Base-by-base conservation (phyloP, 2,888 invertebrate species). In the Drosophila cyrtoloma region DNA sequence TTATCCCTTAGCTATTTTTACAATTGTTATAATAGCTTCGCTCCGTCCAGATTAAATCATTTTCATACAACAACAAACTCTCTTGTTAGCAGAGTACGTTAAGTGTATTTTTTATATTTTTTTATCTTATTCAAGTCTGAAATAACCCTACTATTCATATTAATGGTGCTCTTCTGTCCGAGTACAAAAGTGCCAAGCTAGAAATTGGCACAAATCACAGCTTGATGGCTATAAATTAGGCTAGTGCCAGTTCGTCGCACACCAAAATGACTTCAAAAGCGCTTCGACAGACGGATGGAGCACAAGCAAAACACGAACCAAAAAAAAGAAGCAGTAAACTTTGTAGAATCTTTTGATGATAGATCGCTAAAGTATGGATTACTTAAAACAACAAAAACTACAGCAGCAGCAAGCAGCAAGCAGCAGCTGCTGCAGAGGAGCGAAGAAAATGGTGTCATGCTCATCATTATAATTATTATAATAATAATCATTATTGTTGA, bases 181-280 rank as follows among this genome's bases (percentile, higher is more conserved):
- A 56, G 33, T 30, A 35, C 4, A 59, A 37, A 44, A 47, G 22
- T 47, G 51, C 57, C 50, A 44, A 52, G 39, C 37, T 56, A 51
- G 69, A 84, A 83, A 84, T 84, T 79, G 79, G 87, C 82, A 77
- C 85, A 79, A 84, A 87, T 86, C 87, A 68, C 87, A 70, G 82
- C 82, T 74, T 86, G 84, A 78, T 78, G 79, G 55, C 87, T 71
- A 59, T 84, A 67, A 83, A 86, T 74, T 81, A 55, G 83, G 71
- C 85, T 75, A 78, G 42, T 58, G 56, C 57, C 55, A 61, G 28
- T 62, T 71, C 56, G 52, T 22, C 30, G 63, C 68, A 60, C 67
- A 55, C 32, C 12, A 42, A 73, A 72, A 57, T 59, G 47, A 57
- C 74, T 67, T 57, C 16, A 69, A 69, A 65, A 53, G 44, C 28